Conservation (phyloP, 2,113 vertebrate genomes). For the Smithornis capensis region DNA sequence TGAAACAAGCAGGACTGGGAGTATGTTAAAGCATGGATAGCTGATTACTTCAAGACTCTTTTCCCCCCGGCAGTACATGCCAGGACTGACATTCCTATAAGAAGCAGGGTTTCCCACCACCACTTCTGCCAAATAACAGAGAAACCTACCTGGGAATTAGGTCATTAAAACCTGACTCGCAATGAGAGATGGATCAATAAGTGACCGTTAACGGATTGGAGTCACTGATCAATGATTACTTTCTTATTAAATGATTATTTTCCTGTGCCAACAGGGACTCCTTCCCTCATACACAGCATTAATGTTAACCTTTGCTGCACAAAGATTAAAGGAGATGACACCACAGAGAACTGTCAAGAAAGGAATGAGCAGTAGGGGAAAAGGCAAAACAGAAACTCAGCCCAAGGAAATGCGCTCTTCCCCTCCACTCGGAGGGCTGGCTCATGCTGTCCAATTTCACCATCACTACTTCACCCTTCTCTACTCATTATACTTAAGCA, state of each 20-base stretch:
- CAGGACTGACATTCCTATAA: background rate
- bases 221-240: conserved; percentile 52
- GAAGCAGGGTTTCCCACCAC: background rate
- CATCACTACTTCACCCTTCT: background rate
- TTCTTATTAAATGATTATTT: conserved; percentile 58
- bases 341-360: background rate
- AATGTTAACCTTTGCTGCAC: conserved; percentile 40
- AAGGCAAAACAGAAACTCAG: background rate
- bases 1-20: background rate
- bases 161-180: conserved; percentile 51
- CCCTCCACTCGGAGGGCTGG: background rate
- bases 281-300: conserved; percentile 24
- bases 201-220: conserved; percentile 12
- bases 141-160: conserved; percentile 56
- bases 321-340: conserved; percentile 20
- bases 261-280: conserved; percentile 2
- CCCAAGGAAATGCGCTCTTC: background rate
- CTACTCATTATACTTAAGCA: background rate
- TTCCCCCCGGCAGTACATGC: background rate
- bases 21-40: background rate
- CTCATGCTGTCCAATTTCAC: background rate
- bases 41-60: background rate
- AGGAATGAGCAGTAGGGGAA: background rate
- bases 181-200: conserved; percentile 36
- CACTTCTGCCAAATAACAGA: background rate